Percentiles rank a stretch among this genome's conserved stretches.
These are phyloP conservation scores for Leucophenga maculata DNA, from an alignment of 2,888 invertebrate genomes.

Conservation along the genomic window DNA sequence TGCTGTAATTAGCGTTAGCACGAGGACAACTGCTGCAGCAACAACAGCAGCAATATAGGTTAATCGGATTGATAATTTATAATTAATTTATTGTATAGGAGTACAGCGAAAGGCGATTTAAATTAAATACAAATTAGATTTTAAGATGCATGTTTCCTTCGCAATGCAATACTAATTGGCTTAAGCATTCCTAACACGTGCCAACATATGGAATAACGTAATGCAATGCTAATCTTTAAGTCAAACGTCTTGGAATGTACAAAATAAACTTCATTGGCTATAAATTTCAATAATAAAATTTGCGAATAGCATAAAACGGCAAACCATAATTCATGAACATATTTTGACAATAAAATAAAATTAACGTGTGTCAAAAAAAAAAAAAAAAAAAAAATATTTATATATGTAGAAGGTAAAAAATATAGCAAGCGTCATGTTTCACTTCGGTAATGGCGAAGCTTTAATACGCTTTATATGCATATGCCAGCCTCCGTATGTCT, in stretches of 20 bases:
- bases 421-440: no score
- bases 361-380: slow-evolving; percentile 1
- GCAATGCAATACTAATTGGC: no score
- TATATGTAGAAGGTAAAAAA: not conserved
- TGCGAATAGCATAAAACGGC: not conserved
- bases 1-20: not conserved
- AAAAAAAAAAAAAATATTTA: not conserved
- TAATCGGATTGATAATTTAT: not conserved
- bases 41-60: not conserved
- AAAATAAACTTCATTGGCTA: slow-evolving; percentile 12
- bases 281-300: slow-evolving; percentile 22
- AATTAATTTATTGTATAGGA: not conserved
- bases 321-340: not conserved
- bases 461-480: no score
- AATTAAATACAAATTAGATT: no score
- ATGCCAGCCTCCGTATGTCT: no score
- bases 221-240: slow-evolving; percentile 11
- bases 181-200: not conserved
- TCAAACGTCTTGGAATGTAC: slow-evolving; percentile 1
- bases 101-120: no score
- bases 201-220: not conserved
- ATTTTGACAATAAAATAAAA: slow-evolving; percentile 9
- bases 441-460: not conserved
- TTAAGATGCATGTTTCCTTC: not conserved
- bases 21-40: not conserved